A percentile compares a stretch with the other conserved stretches of the same genome.
phyloP scores from a whole-genome alignment of 2,888 invertebrate species.

The Drosophila demipolita region DNA sequence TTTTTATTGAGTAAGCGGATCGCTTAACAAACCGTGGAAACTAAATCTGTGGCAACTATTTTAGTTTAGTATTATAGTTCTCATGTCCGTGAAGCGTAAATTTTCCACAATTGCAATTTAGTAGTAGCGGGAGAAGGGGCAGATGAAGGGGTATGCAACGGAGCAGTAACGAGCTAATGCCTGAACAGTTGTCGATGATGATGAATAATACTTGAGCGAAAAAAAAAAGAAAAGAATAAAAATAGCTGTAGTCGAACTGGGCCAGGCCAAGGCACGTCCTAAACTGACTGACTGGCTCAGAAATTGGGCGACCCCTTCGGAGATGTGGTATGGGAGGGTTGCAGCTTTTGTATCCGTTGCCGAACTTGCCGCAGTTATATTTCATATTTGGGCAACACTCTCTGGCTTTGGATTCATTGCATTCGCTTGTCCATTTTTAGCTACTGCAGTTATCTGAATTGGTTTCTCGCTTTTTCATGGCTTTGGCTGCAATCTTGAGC shows the following conservation, averaged over 20 bases:
- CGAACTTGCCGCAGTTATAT: slow-evolving; percentile 72
- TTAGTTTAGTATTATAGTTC: slow-evolving; percentile 52
- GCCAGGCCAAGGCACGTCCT: slow-evolving; percentile 60
- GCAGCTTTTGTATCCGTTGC: slow-evolving; percentile 34
- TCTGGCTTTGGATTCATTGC: slow-evolving; percentile 63
- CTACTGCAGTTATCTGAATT: slow-evolving; percentile 72
- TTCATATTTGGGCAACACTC: slow-evolving; percentile 62
- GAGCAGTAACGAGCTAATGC: slow-evolving; percentile 48
- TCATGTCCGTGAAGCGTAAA: slow-evolving; percentile 60
- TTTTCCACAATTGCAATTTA: slow-evolving; percentile 57
- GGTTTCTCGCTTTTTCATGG: slow-evolving; percentile 75
- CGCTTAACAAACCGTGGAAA: slow-evolving; percentile 51
- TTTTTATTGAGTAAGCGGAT: slow-evolving; percentile 69
- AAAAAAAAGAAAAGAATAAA: background rate
- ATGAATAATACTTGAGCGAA: slow-evolving; percentile 58
- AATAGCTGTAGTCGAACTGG: slow-evolving; percentile 28
- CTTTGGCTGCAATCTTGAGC: slow-evolving; percentile 71
- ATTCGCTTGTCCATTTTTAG: slow-evolving; percentile 48
- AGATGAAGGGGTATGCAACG: background rate
- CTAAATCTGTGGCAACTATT: slow-evolving; percentile 66
- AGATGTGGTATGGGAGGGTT: background rate
- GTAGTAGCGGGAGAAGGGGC: background rate
- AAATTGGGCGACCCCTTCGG: background rate
- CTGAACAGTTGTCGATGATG: slow-evolving; percentile 56
- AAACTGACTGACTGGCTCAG: background rate